Percentiles rank a stretch among this genome's conserved stretches.
Evolutionary conservation across 2,797 vertebrate species (phyloP).

Genomic region (Odontamblyopus rebecca): DNA sequence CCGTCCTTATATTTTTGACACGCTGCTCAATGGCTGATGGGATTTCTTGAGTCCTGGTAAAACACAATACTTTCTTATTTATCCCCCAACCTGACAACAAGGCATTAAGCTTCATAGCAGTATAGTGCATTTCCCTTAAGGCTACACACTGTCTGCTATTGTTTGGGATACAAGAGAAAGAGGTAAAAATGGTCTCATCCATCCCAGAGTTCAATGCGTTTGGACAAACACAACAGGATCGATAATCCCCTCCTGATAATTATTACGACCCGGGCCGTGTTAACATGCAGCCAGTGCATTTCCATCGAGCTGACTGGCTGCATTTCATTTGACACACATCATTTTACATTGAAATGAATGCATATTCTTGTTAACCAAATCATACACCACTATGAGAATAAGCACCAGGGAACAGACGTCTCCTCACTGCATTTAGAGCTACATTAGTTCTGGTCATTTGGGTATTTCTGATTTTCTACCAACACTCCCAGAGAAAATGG

Average conservation of each 20-base stretch:
- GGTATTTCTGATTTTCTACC: slow-evolving; percentile 24
- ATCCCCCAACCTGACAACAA: slow-evolving; percentile 49
- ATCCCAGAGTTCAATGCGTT: slow-evolving; percentile 20
- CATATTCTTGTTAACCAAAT: slow-evolving; percentile 33
- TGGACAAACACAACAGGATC: slow-evolving; percentile 10
- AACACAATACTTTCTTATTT: slow-evolving; percentile 69
- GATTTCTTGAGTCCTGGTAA: slow-evolving; percentile 62
- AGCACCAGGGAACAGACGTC: slow-evolving; percentile 27
- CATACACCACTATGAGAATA: slow-evolving; percentile 20
- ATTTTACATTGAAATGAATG: slow-evolving; percentile 47
- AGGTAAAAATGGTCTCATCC: slow-evolving; percentile 11
- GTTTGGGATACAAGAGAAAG: slow-evolving; percentile 4
- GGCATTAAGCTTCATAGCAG: slow-evolving; percentile 41
- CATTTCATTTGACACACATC: slow-evolving; percentile 46
- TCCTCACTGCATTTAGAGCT: slow-evolving; percentile 37
- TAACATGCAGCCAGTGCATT: slow-evolving; percentile 23
- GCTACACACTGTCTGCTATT: slow-evolving; percentile 15
- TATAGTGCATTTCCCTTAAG: slow-evolving; percentile 26
- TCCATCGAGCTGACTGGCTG: slow-evolving; percentile 21
- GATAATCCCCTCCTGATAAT: slow-evolving; percentile 17
- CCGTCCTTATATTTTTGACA: slow-evolving; percentile 66
- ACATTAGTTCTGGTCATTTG: slow-evolving; percentile 53
- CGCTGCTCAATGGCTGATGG: slow-evolving; percentile 63
- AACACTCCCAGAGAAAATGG: slow-evolving; percentile 59
- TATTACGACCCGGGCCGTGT: neutral